Base-by-base conservation (phyloP, 2,797 vertebrate species). In the Gorsachius magnificus region DNA sequence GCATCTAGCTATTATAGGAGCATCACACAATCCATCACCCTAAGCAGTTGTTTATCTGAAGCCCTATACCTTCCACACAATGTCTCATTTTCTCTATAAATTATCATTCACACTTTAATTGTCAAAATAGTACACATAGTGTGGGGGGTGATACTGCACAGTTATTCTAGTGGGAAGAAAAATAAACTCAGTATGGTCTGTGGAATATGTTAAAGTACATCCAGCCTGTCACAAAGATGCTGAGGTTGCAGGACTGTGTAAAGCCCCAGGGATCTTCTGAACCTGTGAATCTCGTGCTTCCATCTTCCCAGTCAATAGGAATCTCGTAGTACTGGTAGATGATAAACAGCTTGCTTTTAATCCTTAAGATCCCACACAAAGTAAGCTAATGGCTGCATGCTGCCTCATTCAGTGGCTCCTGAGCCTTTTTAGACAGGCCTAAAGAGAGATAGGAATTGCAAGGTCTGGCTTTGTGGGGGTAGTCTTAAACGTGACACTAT, bases 331-430 rank as follows among this genome's bases (percentile, higher is more conserved):
- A 4, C 11, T 16, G 43, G 13, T 69, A 71, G 65, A 54, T 81
- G 75, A 86, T 81, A 72, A 83, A 38, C 78, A 81, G 50, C 41
- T 93, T 82, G 48, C 65, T 76, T 89, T 88, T 68, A 88, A 94
- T 89, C 75, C 75, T 78, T 57, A 1, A 80, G 68, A 83, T 94
- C 65, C 72, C 43, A 6, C 13, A 11, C 72, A 54, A 71, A 71
- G 16, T 24, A 60, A 75, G 63, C 31, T 70, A 20, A 63, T 41
- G 72, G 69, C 82, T 75, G 46, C 36, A 10, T 9, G 54, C 76
- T 81, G 66, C 63, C 71, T 76, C 22, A 0, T 43, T 43, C 22
- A 20, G 74, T 20, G 22, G 11, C 56, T 90, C 41, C 76, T 21
- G 75, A 63, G 78, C 48, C 36, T 76, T 38, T 79, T 43, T 11